Evolutionary conservation across 2,888 invertebrate genomes (phyloP).

Genomic region (Amaurobius ferox): DNA sequence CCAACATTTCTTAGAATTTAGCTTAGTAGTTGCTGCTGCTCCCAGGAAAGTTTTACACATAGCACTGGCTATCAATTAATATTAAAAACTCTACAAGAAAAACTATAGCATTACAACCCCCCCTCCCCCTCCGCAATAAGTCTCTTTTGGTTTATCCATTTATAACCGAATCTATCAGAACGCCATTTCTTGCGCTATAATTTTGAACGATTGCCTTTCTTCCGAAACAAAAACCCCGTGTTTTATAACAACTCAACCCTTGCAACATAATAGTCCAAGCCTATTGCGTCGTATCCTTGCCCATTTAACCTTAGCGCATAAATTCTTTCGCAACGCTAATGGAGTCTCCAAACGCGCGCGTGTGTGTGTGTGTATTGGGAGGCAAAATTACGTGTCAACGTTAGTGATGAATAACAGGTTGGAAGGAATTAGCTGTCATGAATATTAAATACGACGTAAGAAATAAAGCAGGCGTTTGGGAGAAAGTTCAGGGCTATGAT

Average conservation of each 20-base stretch:
- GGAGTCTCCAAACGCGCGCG: background rate
- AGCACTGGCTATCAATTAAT: too few species aligned
- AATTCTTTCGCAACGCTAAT: background rate
- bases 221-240: background rate
- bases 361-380: background rate
- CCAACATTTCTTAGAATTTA: too few species aligned
- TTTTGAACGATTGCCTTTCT: too few species aligned
- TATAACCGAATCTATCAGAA: too few species aligned
- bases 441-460: background rate
- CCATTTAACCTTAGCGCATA: background rate
- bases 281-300: slow-evolving; percentile 1
- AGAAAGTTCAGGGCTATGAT: slow-evolving; percentile 10
- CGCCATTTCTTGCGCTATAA: too few species aligned
- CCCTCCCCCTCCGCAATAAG: too few species aligned
- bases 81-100: too few species aligned
- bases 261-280: background rate
- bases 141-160: too few species aligned
- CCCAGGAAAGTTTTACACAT: too few species aligned
- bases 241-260: background rate
- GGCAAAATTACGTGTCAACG: slow-evolving; percentile 3
- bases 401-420: slow-evolving; percentile 7
- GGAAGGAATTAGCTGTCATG: slow-evolving; percentile 4
- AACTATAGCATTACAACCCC: too few species aligned
- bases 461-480: background rate
- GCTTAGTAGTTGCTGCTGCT: too few species aligned